Evolutionary conservation across 2,888 invertebrate genomes (phyloP).

Genomic region (Pedicia rivosa): DNA sequence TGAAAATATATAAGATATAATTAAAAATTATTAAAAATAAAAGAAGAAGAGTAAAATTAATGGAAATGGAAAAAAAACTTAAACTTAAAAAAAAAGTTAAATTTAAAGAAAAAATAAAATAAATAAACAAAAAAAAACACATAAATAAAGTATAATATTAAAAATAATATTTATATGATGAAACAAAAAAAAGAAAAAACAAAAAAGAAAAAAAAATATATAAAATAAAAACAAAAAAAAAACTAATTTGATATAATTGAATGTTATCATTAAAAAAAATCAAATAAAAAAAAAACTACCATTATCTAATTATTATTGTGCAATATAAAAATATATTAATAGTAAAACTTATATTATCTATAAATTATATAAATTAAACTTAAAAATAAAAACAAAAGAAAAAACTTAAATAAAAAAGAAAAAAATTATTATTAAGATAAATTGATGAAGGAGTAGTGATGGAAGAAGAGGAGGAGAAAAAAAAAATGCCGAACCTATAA

Average conservation of each 20-base stretch:
- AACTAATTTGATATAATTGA: slow-evolving; percentile 2
- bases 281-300: not conserved
- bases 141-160: not conserved
- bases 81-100: not conserved
- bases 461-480: too few relatives aligned
- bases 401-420: too few relatives aligned
- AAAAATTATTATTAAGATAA: too few relatives aligned
- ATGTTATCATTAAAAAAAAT: slow-evolving; percentile 4
- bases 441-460: too few relatives aligned
- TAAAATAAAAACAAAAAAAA: not conserved
- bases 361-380: too few relatives aligned
- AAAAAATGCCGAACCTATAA: too few relatives aligned
- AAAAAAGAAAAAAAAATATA: not conserved
- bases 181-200: slow-evolving; percentile 1
- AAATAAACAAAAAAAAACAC: not conserved
- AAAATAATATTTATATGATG: not conserved
- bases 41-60: too few relatives aligned
- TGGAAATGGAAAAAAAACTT: too few relatives aligned
- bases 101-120: not conserved
- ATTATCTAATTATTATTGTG: slow-evolving; percentile 6
- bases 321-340: slow-evolving; percentile 1
- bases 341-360: too few relatives aligned
- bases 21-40: too few relatives aligned
- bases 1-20: too few relatives aligned
- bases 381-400: too few relatives aligned